These are phyloP conservation scores for Lasioglossum vierecki DNA, from an alignment of 2,888 invertebrate genomes.

Conservation along the genomic window DNA sequence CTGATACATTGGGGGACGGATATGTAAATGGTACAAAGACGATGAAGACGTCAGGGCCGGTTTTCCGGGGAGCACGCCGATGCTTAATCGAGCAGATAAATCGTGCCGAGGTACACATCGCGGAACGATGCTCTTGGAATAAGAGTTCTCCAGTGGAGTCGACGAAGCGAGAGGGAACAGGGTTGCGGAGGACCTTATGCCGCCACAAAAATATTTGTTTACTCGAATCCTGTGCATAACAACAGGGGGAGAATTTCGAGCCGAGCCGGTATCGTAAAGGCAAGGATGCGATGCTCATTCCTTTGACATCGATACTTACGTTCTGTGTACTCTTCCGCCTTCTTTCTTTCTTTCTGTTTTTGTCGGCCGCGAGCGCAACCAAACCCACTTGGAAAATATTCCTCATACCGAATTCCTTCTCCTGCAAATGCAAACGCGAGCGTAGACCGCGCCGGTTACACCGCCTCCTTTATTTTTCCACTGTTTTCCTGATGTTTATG, in stretches of 20 bases:
- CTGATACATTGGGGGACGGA: constrained; percentile 17
- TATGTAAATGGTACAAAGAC: constrained; percentile 51
- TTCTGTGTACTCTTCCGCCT: constrained; percentile 4
- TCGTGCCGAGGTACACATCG: constrained; percentile 34
- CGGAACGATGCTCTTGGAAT: constrained; percentile 37
- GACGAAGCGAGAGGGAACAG: constrained; percentile 18
- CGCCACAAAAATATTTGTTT: constrained; percentile 48
- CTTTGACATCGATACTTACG: constrained; percentile 50
- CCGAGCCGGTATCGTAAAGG: constrained; percentile 28
- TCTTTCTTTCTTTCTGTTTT: constrained; percentile 12
- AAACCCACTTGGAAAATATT: constrained; percentile 3
- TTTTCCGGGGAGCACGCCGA: constrained; percentile 23
- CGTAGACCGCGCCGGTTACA: not conserved
- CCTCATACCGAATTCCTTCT: not conserved
- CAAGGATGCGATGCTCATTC: constrained; percentile 35
- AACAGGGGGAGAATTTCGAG: constrained; percentile 33
- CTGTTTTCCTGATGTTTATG: constrained; percentile 13
- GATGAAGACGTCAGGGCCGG: constrained; percentile 46
- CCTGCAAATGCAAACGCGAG: constrained; percentile 28
- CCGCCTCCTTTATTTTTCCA: constrained; percentile 1
- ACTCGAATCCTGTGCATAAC: constrained; percentile 10
- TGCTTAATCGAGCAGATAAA: constrained; percentile 57
- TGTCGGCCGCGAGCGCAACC: not conserved
- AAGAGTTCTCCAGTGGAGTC: constrained; percentile 30
- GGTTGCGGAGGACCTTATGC: not conserved